Base-by-base conservation (phyloP, 2,888 invertebrate genomes). In the Leuctra nigra region DNA sequence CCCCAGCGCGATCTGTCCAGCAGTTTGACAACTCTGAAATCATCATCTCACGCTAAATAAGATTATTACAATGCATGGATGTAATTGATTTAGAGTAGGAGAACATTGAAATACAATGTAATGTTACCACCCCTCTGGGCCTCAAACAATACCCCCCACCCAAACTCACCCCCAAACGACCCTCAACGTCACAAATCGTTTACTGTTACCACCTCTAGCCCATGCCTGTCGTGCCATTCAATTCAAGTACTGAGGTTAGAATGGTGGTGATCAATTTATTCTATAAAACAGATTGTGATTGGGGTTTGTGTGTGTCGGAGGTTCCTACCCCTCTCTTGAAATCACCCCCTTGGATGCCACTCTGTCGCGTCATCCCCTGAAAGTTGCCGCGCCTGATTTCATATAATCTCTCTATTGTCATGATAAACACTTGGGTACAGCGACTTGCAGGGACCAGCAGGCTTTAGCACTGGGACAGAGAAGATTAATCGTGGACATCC, bases 331-430 rank as follows among this genome's bases (percentile, higher is more conserved):
- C n/a, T n/a, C n/a, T n/a, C n/a, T n/a, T n/a, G n/a, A 24, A 46
- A 14, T 16, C 25, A 9, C 14, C 47, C 16, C 47, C 47, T 29
- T 24, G 18, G 39, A 39, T 18, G 44, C n/a, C 23, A 23, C 11
- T 4, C n/a, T 44, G 22, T 11, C 18, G 9, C 33, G 18, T 35
- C 22, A 50, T 35, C 20, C 33, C 50, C 20, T 22, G 23, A 20
- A 44, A 44, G 50, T 50, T 33, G 20, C 35, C 18, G 50, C 50
- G 50, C 50, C 18, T 50, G 35, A 29, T 50, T 50, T 33, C 18
- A 33, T 50, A 50, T 50, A 50, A 50, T 50, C 33, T 13, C 9
- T 33, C 50, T 35, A 50, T 50, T 50, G 50, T 50, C 13, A 50
- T 50, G 50, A 4, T 50, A 50, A 50, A 50, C 35, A 23, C 33